Evolutionary conservation across 2,113 vertebrate species (phyloP).

Genomic region (Blennius ocellaris): DNA sequence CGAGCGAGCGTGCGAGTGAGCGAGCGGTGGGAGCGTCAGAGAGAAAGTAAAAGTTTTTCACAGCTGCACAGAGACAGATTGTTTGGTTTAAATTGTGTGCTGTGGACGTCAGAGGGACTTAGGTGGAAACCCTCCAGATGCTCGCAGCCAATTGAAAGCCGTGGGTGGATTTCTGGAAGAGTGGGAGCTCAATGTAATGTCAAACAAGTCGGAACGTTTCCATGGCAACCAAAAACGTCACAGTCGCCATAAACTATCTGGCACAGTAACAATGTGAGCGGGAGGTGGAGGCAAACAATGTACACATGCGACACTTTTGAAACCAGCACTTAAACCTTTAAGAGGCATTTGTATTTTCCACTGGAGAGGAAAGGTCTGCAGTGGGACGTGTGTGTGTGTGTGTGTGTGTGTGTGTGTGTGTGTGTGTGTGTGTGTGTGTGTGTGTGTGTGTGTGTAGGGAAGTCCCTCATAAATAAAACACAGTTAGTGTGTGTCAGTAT

Average conservation of each 20-base stretch:
- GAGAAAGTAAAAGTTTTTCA: conserved; percentile 56
- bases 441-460: conserved; percentile 36
- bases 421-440: not conserved
- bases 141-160: conserved; percentile 42
- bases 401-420: too few species aligned
- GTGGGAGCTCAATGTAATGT: conserved; percentile 58
- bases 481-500: conserved; percentile 21
- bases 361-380: too few species aligned
- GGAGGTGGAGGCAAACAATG: conserved; percentile 23
- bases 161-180: conserved; percentile 61
- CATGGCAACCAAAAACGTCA: conserved; percentile 63
- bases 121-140: conserved; percentile 66
- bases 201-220: conserved; percentile 61
- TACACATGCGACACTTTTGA: conserved; percentile 5
- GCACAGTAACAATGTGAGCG: conserved; percentile 8
- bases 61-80: conserved; percentile 67
- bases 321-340: not conserved
- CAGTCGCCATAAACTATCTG: conserved; percentile 58
- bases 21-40: conserved; percentile 28
- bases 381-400: too few species aligned
- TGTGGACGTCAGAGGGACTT: conserved; percentile 66
- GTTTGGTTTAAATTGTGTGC: conserved; percentile 70
- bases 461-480: conserved; percentile 21
- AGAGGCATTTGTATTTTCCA: not conserved
- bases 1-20: conserved; percentile 9